Evolutionary conservation across 1,140 invertebrate genomes (phyloP).

Genomic region (Orussus abietinus): DNA sequence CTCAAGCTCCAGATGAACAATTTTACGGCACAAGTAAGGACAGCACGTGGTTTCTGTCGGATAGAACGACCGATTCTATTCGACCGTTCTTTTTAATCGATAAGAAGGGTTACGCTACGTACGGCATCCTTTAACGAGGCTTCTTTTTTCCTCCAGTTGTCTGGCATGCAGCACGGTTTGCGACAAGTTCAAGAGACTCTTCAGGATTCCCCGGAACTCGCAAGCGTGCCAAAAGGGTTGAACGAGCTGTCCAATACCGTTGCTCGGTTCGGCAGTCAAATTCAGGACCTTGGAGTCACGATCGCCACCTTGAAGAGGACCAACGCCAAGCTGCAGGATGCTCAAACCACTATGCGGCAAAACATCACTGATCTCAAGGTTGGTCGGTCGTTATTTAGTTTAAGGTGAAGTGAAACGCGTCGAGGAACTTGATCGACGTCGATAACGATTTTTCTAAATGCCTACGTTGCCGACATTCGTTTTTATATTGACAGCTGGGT

Average conservation of each 20-base stretch:
- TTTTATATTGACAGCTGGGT: too few species aligned
- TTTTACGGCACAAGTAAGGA: slow-evolving; percentile 53
- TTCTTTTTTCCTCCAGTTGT: slow-evolving; percentile 40
- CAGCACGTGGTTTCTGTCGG: too few species aligned
- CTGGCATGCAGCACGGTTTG: slow-evolving; percentile 51
- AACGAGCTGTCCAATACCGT: slow-evolving; percentile 56
- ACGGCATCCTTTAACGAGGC: too few species aligned
- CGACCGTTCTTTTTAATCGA: too few species aligned
- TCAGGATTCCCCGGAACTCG: slow-evolving; percentile 57
- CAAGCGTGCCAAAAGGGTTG: slow-evolving; percentile 55
- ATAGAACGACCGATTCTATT: too few species aligned
- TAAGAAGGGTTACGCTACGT: too few species aligned
- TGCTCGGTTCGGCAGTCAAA: slow-evolving; percentile 58
- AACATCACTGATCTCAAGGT: slow-evolving; percentile 52
- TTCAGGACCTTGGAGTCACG: slow-evolving; percentile 46
- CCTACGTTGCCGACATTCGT: too few species aligned
- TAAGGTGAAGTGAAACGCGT: too few species aligned
- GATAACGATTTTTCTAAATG: too few species aligned
- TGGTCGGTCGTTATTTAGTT: too few species aligned
- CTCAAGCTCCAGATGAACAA: slow-evolving; percentile 50
- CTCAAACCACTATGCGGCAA: slow-evolving; percentile 38
- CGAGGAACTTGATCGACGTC: too few species aligned
- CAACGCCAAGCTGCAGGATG: slow-evolving; percentile 37
- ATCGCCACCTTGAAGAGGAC: slow-evolving; percentile 43
- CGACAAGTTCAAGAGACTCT: slow-evolving; percentile 56